Evolutionary conservation across 2,113 vertebrate genomes (phyloP).

Genomic region (Apeltes quadracus): DNA sequence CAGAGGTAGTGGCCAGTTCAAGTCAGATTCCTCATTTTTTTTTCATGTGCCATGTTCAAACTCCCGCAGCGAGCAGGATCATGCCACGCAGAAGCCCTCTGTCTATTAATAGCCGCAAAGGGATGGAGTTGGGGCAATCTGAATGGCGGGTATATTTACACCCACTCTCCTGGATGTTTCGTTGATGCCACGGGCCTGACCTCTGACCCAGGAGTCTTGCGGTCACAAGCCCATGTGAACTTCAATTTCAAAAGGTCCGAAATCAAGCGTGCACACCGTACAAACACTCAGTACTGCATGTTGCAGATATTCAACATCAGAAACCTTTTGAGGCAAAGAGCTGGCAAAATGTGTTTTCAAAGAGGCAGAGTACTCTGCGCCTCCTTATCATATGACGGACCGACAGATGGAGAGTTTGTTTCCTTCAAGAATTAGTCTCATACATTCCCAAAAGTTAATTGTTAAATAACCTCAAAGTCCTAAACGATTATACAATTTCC

Average conservation of each 20-base stretch:
- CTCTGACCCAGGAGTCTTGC: conserved; percentile 72
- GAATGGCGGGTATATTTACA: conserved; percentile 76
- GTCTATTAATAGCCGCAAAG: conserved; percentile 77
- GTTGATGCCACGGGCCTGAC: conserved; percentile 71
- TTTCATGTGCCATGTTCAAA: conserved; percentile 67
- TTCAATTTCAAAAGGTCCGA: conserved; percentile 47
- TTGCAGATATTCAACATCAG: background rate
- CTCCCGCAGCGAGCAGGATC: conserved; percentile 52
- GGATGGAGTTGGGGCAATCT: conserved; percentile 63
- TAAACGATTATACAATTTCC: conserved; percentile 1
- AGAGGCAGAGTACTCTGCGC: background rate
- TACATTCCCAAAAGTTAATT: background rate
- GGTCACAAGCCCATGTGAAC: conserved; percentile 60
- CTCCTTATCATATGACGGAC: conserved; percentile 13
- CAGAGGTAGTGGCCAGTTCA: conserved; percentile 56
- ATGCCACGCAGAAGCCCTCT: conserved; percentile 69
- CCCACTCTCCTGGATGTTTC: conserved; percentile 67
- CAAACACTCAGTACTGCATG: background rate
- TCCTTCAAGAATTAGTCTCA: background rate
- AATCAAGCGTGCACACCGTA: conserved; percentile 7
- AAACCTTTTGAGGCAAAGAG: conserved; percentile 3
- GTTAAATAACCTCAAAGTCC: background rate
- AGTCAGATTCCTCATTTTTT: conserved; percentile 69
- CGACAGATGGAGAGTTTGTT: background rate
- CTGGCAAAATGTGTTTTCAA: background rate